Conservation (phyloP, 2,113 vertebrate genomes). For the Neolamprologus tretocephalus region DNA sequence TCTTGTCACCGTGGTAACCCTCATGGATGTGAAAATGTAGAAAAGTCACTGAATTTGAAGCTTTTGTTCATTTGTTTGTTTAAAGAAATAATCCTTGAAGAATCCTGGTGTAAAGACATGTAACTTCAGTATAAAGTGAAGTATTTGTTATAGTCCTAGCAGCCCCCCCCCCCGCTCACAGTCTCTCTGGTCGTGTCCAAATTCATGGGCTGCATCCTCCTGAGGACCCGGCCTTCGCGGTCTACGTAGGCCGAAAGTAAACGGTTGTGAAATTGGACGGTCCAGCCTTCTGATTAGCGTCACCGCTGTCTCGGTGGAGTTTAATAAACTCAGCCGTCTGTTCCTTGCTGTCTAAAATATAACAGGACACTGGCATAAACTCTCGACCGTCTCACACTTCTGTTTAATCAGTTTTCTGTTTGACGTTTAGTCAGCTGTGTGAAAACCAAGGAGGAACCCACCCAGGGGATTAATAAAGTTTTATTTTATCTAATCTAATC, state of each 20-base stretch:
- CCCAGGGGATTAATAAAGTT: too few relatives aligned
- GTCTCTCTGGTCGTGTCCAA: neutral
- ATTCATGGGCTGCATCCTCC: too few relatives aligned
- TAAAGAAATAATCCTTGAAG: neutral
- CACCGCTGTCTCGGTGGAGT: too few relatives aligned
- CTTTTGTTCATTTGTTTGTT: neutral
- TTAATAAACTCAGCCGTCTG: too few relatives aligned
- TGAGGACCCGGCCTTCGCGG: rapidly evolving
- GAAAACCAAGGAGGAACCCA: rapidly evolving
- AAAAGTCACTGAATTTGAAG: neutral
- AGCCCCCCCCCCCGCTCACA: neutral
- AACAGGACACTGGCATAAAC: rapidly evolving
- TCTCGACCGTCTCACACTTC: rapidly evolving
- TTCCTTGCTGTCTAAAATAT: too few relatives aligned
- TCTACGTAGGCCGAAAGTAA: too few relatives aligned
- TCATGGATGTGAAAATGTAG: neutral
- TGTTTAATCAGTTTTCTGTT: too few relatives aligned
- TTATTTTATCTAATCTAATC: too few relatives aligned
- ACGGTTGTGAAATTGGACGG: rapidly evolving
- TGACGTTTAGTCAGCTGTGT: rapidly evolving
- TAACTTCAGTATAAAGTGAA: rapidly evolving
- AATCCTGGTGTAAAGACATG: neutral
- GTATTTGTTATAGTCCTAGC: neutral
- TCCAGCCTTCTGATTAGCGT: rapidly evolving
- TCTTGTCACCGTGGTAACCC: neutral